phyloP scores from a whole-genome alignment of 2,888 invertebrate species.

The Eristalinus sepulchralis region DNA sequence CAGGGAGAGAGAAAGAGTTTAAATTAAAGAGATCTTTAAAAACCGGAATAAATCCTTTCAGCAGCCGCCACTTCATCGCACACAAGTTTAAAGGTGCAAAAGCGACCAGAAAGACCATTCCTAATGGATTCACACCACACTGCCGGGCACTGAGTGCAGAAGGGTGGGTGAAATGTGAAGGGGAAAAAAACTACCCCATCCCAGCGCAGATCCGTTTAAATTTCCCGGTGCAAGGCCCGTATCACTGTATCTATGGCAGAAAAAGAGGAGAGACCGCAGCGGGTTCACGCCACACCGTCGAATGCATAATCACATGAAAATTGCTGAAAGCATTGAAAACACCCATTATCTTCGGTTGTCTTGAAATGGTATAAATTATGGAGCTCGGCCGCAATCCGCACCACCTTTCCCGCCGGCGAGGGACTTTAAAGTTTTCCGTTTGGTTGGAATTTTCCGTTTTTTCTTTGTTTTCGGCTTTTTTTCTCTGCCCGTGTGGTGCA shows the following conservation, averaged over 20 bases:
- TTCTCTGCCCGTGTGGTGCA: conserved; percentile 24
- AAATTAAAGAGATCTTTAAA: neutral
- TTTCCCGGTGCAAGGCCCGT: conserved; percentile 21
- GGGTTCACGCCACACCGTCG: conserved; percentile 25
- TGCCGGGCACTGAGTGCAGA: neutral
- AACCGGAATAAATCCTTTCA: conserved; percentile 13
- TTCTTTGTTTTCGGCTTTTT: conserved; percentile 10
- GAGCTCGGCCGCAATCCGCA: conserved; percentile 53
- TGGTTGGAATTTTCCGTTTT: neutral
- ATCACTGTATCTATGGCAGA: conserved; percentile 35
- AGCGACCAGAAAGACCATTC: neutral
- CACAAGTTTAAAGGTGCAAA: neutral
- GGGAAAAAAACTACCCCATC: neutral
- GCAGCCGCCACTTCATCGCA: neutral
- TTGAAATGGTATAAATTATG: conserved; percentile 65
- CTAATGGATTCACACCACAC: conserved; percentile 26
- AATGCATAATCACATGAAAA: conserved; percentile 58
- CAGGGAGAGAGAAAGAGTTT: conserved; percentile 2
- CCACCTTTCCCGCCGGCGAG: conserved; percentile 17
- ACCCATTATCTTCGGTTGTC: conserved; percentile 66
- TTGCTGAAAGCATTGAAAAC: conserved; percentile 67
- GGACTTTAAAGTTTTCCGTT: conserved; percentile 43
- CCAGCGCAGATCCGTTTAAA: conserved; percentile 15
- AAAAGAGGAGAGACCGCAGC: neutral
- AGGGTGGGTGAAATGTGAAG: neutral